Percentiles rank a stretch among this genome's conserved stretches.
Conservation (phyloP, 2,888 invertebrate species). For the Vesta saturnalis region DNA sequence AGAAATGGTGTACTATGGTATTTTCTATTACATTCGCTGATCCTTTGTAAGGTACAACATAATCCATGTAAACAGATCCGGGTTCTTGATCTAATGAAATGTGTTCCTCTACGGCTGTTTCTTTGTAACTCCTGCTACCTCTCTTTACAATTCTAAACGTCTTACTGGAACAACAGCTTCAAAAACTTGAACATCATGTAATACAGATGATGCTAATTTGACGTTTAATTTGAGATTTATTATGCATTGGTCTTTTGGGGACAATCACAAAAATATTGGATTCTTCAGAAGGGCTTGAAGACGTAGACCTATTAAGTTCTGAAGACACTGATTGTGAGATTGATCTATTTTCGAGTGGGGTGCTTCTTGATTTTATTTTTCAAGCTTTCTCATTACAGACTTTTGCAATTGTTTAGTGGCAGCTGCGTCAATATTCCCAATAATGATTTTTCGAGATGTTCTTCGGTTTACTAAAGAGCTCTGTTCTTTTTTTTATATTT, state of each 20-base stretch:
- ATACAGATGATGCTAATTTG: too few species aligned
- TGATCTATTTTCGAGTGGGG: too few species aligned
- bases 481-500: neutral
- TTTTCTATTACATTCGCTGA: neutral
- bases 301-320: neutral
- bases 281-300: neutral
- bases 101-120: neutral
- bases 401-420: neutral
- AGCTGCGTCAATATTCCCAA: neutral
- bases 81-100: neutral
- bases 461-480: neutral
- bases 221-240: neutral
- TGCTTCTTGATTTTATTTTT: neutral
- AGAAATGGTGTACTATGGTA: neutral
- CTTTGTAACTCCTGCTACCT: neutral
- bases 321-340: neutral
- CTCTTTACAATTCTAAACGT: neutral
- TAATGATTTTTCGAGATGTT: neutral
- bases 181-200: too few species aligned
- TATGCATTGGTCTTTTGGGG: neutral
- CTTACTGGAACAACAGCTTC: neutral
- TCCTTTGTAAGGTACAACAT: neutral
- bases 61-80: neutral
- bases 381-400: neutral
- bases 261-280: neutral